phyloP scores from a whole-genome alignment of 2,888 invertebrate genomes.

The Brenthis daphne region DNA sequence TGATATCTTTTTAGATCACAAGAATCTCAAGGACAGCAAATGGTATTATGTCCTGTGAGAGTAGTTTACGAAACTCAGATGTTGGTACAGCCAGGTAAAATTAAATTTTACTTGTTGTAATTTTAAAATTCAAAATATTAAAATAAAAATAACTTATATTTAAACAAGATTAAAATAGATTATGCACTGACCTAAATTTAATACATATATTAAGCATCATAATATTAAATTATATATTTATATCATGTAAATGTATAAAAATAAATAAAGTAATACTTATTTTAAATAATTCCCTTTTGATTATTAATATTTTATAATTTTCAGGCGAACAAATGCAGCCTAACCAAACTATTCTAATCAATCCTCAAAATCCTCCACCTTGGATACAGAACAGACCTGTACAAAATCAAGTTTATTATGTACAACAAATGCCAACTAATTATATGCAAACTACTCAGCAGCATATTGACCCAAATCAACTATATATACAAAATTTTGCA shows the following conservation, averaged over 20 bases:
- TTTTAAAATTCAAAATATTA: too few species aligned
- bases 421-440: constrained; percentile 66
- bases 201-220: too few species aligned
- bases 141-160: too few species aligned
- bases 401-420: constrained; percentile 67
- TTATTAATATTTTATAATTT: constrained; percentile 38
- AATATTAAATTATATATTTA: too few species aligned
- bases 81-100: constrained; percentile 65
- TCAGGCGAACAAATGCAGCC: constrained; percentile 67
- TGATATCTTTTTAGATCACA: constrained; percentile 45
- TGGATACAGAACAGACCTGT: constrained; percentile 67
- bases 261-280: too few species aligned
- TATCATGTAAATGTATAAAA: too few species aligned
- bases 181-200: too few species aligned
- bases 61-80: constrained; percentile 71
- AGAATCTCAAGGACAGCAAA: constrained; percentile 56
- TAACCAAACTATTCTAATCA: constrained; percentile 66
- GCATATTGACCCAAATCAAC: constrained; percentile 63
- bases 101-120: not conserved
- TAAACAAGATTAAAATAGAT: too few species aligned
- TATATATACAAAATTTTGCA: constrained; percentile 63
- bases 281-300: too few species aligned
- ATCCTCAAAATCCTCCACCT: constrained; percentile 72
- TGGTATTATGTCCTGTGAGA: constrained; percentile 69
- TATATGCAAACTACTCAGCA: constrained; percentile 58